phyloP scores from a whole-genome alignment of 2,113 vertebrate genomes.

The Sander vitreus region DNA sequence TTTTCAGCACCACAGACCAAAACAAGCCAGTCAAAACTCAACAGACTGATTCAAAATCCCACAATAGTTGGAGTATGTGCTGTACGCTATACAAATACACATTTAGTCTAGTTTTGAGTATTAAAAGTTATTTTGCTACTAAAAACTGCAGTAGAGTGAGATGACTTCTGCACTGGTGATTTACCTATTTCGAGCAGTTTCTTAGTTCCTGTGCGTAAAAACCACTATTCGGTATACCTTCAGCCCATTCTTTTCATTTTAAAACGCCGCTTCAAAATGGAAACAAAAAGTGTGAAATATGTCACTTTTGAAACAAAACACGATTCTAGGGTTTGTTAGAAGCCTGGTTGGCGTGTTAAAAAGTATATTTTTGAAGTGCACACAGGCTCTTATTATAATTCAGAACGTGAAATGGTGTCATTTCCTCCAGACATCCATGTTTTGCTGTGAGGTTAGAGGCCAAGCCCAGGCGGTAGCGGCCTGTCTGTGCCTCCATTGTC shows the following conservation, averaged over 20 bases:
- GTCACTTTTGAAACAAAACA: background rate
- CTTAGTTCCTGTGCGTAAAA: background rate
- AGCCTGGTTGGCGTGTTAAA: background rate
- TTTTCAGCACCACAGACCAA: constrained; percentile 15
- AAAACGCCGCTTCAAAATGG: background rate
- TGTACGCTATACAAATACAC: constrained; percentile 9
- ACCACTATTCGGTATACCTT: background rate
- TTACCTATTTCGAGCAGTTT: background rate
- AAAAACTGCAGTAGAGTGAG: constrained; percentile 7
- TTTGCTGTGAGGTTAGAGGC: constrained; percentile 77
- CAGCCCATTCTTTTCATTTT: background rate
- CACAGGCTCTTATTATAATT: constrained; percentile 63
- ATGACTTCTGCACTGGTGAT: background rate
- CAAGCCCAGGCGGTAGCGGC: constrained; percentile 71
- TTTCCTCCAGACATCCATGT: constrained; percentile 72
- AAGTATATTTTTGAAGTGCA: constrained; percentile 29
- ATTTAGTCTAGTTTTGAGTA: background rate
- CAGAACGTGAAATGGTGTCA: constrained; percentile 69
- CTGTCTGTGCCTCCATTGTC: constrained; percentile 74
- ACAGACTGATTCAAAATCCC: background rate
- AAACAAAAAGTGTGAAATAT: background rate
- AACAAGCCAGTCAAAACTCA: constrained; percentile 15
- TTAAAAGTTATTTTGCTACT: constrained; percentile 14
- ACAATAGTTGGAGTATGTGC: constrained; percentile 22
- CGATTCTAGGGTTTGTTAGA: background rate